A percentile compares a stretch with the other conserved stretches of the same genome.
These are phyloP conservation scores for Campylorhamphus procurvoides DNA, from an alignment of 2,113 vertebrate species.

Conservation along the genomic window DNA sequence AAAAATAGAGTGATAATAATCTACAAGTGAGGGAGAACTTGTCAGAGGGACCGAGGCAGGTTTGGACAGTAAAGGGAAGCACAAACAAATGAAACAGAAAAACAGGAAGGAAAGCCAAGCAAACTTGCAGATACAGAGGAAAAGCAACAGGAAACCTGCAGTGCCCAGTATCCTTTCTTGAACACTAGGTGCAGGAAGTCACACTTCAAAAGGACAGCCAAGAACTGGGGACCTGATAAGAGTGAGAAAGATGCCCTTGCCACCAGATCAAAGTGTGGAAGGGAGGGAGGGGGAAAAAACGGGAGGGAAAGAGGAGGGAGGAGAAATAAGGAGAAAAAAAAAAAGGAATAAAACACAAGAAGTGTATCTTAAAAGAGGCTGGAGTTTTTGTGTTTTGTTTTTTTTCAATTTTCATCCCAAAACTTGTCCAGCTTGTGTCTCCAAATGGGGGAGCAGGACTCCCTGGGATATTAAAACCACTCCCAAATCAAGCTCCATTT, in stretches of 20 bases:
- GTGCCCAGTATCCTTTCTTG: constrained; percentile 32
- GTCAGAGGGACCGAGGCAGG: neutral
- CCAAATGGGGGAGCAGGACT: neutral
- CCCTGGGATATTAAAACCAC: neutral
- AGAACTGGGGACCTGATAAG: constrained; percentile 32
- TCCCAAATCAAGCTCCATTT: neutral
- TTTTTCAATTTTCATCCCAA: neutral
- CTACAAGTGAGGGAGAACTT: neutral
- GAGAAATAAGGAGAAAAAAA: neutral
- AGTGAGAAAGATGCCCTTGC: constrained; percentile 10
- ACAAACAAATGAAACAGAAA: constrained; percentile 63
- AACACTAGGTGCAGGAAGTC: constrained; percentile 35
- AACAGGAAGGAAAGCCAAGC: constrained; percentile 58
- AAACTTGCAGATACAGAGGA: constrained; percentile 33
- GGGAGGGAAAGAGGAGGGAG: neutral
- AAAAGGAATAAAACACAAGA: neutral
- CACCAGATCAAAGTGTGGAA: constrained; percentile 37
- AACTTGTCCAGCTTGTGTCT: neutral
- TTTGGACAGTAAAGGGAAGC: constrained; percentile 32
- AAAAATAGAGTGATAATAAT: constrained; percentile 35
- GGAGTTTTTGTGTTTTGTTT: neutral
- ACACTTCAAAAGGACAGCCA: constrained; percentile 49
- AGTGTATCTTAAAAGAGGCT: neutral
- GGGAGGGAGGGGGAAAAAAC: neutral
- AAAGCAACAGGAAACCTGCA: constrained; percentile 54